Base-by-base conservation (phyloP, 2,888 invertebrate genomes). In the Allolobophora icterica region DNA sequence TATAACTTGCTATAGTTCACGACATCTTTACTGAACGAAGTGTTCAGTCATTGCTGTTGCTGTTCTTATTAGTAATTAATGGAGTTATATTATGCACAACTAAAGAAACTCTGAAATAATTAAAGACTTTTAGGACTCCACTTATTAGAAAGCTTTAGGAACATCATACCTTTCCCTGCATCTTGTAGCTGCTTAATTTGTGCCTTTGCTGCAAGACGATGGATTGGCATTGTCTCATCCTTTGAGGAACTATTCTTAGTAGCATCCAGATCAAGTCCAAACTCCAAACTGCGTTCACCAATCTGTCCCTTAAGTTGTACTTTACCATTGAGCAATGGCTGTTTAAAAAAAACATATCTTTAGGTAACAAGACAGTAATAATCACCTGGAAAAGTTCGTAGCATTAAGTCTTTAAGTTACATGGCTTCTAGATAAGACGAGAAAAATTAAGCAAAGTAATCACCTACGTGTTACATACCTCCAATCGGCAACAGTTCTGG, bases 141-240 rank as follows among this genome's bases (percentile, higher is more conserved):
- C 30, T n/a, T n/a, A 71, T 71, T 71, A 71, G n/a, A n/a, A 11
- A n/a, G 17, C 1, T 0, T 8, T 71, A 17, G n/a, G 8, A n/a
- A 17, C 38, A 4, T 15, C 1, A 0, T 84, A 87, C 92, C 87
- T 92, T 90, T 33, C 83, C 90, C 92, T 24, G 52, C 89, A 58
- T 87, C 90, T 35, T 91, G 90, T 13, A 91, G 89, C n/a, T 91
- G 71, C 30, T 90, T 91, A 34, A 92, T 91, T 58, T 92, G 92
- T n/a, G 90, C 45, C n/a, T 92, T 91, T 33, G 92, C 92, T 38
- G 91, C 92, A 84, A 92, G 40, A 71, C 92, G 90, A 89, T 91
- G 92, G 33, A 92, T 58, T 15, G 90, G 92, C 71, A 91, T n/a
- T 84, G 84, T 42, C 21, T 35, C 90, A 42, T 90, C 90, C 42